phyloP scores from a whole-genome alignment of 2,888 invertebrate genomes.

The Dichetophora obliterata region DNA sequence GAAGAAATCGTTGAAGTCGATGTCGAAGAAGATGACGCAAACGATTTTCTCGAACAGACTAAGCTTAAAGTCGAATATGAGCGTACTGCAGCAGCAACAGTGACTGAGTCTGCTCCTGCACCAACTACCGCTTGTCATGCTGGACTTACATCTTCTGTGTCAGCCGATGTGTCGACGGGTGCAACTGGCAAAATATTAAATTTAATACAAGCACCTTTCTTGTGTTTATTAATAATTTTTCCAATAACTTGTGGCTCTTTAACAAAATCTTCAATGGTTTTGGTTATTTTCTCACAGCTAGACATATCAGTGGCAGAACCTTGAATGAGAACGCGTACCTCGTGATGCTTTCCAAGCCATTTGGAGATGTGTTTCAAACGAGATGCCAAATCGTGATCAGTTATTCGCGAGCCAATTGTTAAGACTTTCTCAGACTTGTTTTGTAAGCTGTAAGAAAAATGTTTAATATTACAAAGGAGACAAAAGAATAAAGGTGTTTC shows the following conservation, averaged over 20 bases:
- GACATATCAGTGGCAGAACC: constrained; percentile 51
- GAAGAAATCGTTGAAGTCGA: not conserved
- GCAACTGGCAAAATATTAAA: constrained; percentile 74
- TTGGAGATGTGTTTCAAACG: constrained; percentile 77
- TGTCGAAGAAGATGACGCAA: constrained; percentile 12
- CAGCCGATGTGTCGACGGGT: not conserved
- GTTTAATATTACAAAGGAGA: not conserved
- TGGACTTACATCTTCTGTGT: not conserved
- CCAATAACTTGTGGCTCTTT: constrained; percentile 70
- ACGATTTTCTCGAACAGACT: not conserved
- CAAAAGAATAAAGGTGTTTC: not conserved
- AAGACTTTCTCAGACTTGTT: constrained; percentile 77
- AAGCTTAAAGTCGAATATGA: constrained; percentile 8
- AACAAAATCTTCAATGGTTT: constrained; percentile 71
- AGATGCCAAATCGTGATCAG: constrained; percentile 77
- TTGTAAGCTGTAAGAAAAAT: constrained; percentile 39
- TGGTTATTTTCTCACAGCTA: constrained; percentile 72
- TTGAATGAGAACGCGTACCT: constrained; percentile 71
- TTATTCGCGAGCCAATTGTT: constrained; percentile 75
- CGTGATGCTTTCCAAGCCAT: constrained; percentile 77
- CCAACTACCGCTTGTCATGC: constrained; percentile 53
- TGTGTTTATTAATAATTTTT: constrained; percentile 76
- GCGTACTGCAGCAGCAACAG: not conserved
- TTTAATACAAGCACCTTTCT: constrained; percentile 74
- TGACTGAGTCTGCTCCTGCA: not conserved